A percentile compares a stretch with the other conserved stretches of the same genome.
phyloP scores from a whole-genome alignment of 2,888 invertebrate genomes.

The Timandra comae region DNA sequence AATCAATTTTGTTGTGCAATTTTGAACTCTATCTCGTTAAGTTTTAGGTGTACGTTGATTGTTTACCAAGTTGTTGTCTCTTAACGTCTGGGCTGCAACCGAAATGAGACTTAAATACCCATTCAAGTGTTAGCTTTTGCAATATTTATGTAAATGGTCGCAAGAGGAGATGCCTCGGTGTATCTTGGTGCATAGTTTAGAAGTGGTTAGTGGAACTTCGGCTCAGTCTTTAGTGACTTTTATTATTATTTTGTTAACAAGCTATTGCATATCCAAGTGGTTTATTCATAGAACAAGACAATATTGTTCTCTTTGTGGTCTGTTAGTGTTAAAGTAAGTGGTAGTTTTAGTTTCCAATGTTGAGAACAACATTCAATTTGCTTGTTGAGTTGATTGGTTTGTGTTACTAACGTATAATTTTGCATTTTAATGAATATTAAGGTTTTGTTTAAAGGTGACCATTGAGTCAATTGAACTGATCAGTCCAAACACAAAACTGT shows the following conservation, averaged over 20 bases:
- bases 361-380: no score
- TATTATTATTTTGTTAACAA: not conserved
- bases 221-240: not conserved
- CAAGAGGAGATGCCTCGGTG: constrained; percentile 24
- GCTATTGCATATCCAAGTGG: not conserved
- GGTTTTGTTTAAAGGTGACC: no score
- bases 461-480: no score
- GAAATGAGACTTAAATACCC: constrained; percentile 52
- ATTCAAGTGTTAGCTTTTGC: constrained; percentile 43
- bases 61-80: constrained; percentile 4
- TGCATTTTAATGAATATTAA: no score
- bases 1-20: constrained; percentile 6
- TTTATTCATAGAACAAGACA: not conserved
- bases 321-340: not conserved
- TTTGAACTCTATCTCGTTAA: constrained; percentile 10
- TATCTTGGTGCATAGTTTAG: constrained; percentile 18
- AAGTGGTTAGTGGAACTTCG: constrained; percentile 5
- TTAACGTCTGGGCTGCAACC: constrained; percentile 31
- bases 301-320: not conserved
- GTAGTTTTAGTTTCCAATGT: no score
- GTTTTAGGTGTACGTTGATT: not conserved
- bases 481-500: no score
- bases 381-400: no score
- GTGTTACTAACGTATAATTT: no score
- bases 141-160: constrained; percentile 49